These are phyloP conservation scores for Sphenopsis melanotis DNA, from an alignment of 2,797 vertebrate genomes.

Conservation along the genomic window DNA sequence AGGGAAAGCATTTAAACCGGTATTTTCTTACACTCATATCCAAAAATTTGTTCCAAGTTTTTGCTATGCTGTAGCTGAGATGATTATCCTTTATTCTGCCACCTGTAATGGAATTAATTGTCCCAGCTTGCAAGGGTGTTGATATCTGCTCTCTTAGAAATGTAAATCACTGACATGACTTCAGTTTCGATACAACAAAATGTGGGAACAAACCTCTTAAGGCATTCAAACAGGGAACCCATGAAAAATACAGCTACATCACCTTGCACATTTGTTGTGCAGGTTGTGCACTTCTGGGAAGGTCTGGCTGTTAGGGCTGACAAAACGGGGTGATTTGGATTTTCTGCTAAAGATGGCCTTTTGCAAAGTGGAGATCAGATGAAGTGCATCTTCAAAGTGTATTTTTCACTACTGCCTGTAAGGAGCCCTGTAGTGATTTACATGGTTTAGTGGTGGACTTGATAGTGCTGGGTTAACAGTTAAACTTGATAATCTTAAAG, in stretches of 20 bases:
- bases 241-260: background rate
- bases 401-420: background rate
- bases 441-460: background rate
- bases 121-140: background rate
- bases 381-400: background rate
- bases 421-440: background rate
- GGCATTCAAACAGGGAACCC: background rate
- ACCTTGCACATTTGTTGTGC: background rate
- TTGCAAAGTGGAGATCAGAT: background rate
- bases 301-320: background rate
- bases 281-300: background rate
- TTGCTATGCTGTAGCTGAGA: background rate
- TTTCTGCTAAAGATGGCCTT: background rate
- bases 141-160: background rate
- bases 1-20: conserved; percentile 29
- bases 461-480: background rate
- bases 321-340: background rate
- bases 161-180: background rate
- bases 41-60: conserved; percentile 7
- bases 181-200: background rate
- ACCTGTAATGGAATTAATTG: conserved; percentile 33
- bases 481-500: background rate
- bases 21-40: background rate
- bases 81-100: conserved; percentile 25
- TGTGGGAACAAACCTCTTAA: background rate